phyloP scores from a whole-genome alignment of 2,797 vertebrate genomes.

The Okamejei kenojei region DNA sequence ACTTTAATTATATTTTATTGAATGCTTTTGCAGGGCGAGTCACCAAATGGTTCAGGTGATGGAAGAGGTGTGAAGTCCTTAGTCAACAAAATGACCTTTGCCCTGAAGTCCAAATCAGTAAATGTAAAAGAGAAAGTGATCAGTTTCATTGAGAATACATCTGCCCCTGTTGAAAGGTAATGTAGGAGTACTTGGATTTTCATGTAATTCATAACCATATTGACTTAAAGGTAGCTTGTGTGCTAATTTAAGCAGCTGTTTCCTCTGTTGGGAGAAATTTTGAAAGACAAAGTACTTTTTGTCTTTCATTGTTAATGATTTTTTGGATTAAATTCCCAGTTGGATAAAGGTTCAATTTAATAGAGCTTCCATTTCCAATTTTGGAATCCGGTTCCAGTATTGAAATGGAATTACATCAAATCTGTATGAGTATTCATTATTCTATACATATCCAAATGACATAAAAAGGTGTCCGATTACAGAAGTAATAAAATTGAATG shows the following conservation, averaged over 20 bases:
- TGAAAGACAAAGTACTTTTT: not conserved
- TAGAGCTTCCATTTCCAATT: not conserved
- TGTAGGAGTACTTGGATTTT: constrained; percentile 39
- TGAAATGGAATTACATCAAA: not conserved
- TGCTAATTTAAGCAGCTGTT: not conserved
- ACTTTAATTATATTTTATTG: not conserved
- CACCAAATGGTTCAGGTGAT: constrained; percentile 73
- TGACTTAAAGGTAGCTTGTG: not conserved
- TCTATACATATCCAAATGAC: not conserved
- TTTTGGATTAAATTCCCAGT: not conserved
- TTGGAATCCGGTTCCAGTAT: not conserved
- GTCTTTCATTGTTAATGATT: not conserved
- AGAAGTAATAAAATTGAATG: not conserved
- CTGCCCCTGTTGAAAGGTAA: constrained; percentile 92
- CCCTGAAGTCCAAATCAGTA: constrained; percentile 91
- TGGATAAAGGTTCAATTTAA: not conserved
- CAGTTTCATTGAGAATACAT: constrained; percentile 97
- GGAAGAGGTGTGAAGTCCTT: constrained; percentile 91
- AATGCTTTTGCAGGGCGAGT: constrained; percentile 57
- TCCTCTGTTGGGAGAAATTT: not conserved
- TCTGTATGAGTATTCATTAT: not conserved
- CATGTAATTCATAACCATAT: not conserved
- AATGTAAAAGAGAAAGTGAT: constrained; percentile 98
- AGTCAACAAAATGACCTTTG: constrained; percentile 97
- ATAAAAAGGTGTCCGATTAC: not conserved